These are phyloP conservation scores for Microtus ochrogaster DNA, from an alignment of 2,113 vertebrate species.

Conservation along the genomic window DNA sequence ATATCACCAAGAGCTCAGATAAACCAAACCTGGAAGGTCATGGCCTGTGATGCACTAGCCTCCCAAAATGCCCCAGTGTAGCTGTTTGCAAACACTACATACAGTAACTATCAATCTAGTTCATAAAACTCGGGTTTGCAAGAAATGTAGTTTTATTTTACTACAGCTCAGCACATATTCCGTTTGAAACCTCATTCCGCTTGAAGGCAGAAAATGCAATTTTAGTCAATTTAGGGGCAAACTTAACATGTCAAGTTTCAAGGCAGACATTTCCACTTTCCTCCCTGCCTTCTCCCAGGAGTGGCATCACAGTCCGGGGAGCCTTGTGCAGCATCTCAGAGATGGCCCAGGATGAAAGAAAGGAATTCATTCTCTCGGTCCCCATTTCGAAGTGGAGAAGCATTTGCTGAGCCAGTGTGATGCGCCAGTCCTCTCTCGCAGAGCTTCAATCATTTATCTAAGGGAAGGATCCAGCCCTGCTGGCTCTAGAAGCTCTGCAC, in stretches of 20 bases:
- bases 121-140: not conserved
- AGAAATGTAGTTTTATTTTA: slow-evolving; percentile 33
- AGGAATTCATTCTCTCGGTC: not conserved
- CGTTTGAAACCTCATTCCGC: slow-evolving; percentile 3
- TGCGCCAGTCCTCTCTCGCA: not conserved
- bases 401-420: too few relatives aligned
- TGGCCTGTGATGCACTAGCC: not conserved
- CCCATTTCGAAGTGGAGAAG: not conserved
- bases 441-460: not conserved
- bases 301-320: not conserved
- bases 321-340: not conserved
- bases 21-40: not conserved
- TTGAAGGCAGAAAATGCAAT: slow-evolving; percentile 42
- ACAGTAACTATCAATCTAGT: not conserved
- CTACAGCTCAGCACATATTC: slow-evolving; percentile 15
- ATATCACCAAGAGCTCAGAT: not conserved
- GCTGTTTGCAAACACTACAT: not conserved
- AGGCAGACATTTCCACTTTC: not conserved
- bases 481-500: not conserved
- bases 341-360: not conserved
- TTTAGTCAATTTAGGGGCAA: slow-evolving; percentile 22
- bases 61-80: too few relatives aligned
- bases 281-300: not conserved
- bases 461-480: not conserved
- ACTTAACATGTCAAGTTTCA: slow-evolving; percentile 10